phyloP scores from a whole-genome alignment of 1,140 invertebrate genomes.

The Drosophila baimaii region DNA sequence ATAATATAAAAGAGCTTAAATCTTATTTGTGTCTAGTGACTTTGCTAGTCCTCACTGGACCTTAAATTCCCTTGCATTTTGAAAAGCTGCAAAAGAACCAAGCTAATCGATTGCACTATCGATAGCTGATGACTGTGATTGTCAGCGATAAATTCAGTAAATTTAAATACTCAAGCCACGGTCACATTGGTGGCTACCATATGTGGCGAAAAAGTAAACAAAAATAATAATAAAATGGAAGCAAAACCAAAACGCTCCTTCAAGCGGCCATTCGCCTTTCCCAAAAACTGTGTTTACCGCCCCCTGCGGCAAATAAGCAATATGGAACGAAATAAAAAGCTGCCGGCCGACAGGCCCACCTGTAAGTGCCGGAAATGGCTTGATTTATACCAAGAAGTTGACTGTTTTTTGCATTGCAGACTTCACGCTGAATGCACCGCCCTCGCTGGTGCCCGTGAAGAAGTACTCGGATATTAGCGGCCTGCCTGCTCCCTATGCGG shows the following conservation, averaged over 20 bases:
- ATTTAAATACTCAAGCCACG: background rate
- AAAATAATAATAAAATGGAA: slow-evolving; percentile 45
- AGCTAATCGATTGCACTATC: background rate
- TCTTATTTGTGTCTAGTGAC: background rate
- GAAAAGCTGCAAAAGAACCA: background rate
- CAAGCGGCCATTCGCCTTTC: slow-evolving; percentile 57
- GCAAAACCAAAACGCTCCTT: slow-evolving; percentile 53
- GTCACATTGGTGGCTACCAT: background rate
- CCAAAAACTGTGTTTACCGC: slow-evolving; percentile 65
- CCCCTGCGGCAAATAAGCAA: slow-evolving; percentile 69
- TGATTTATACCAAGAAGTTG: background rate
- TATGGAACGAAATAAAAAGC: slow-evolving; percentile 61
- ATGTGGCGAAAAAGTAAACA: slow-evolving; percentile 20
- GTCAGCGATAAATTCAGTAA: background rate
- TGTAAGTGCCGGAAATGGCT: slow-evolving; percentile 34
- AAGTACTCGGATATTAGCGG: slow-evolving; percentile 98
- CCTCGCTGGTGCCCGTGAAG: slow-evolving; percentile 94
- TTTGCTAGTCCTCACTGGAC: background rate
- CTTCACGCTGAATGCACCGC: slow-evolving; percentile 94
- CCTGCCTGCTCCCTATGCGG: slow-evolving; percentile 93
- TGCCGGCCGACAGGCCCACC: slow-evolving; percentile 44
- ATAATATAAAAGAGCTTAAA: too few species aligned
- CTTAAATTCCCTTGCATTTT: background rate
- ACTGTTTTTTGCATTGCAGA: slow-evolving; percentile 84
- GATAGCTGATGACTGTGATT: background rate